Base-by-base conservation (phyloP, 2,797 vertebrate species). In the Sphenopsis melanotis region DNA sequence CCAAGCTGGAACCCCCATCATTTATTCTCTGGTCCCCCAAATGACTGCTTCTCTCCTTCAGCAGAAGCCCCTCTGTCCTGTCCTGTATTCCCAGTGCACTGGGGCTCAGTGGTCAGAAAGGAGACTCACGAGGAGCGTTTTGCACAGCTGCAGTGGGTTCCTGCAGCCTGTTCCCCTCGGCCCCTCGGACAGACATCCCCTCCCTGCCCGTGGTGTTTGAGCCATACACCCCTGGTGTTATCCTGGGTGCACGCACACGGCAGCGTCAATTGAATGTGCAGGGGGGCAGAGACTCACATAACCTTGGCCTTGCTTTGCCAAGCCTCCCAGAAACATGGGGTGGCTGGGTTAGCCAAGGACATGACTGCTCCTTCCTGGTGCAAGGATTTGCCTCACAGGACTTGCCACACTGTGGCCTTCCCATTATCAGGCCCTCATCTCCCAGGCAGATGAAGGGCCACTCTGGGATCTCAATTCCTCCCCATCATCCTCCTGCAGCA, bases 201-300 rank as follows among this genome's bases (percentile, higher is more conserved):
- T 80, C 36, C 83, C 93, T 21, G 29, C 81, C 30, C 0, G 0
- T 6, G 1, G 1, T 18, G n/a, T 50, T 56, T 71, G 49, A 60
- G 37, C 57, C 42, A 1, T 56, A 13, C 1, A 1, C 15, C 20
- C 18, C 4, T 19, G 0, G 0, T 23, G 29, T 46, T 80, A 49
- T 30, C 32, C 53, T 55, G 0, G 3, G 21, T 76, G 52, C 23
- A n/a, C 0, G 1, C 29, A 37, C 19, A 61, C 0, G 0, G 26
- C 39, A 37, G 42, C 0, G 0, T 65, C 63, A 65, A 55, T 16
- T 0, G 1, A 84, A 17, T 0, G 0, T 70, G 61, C 21, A 17
- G 52, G 17, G 57, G 32, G 60, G n/a, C 0, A n/a, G 68, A 70
- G 15, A 24, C 10, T 37, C 59, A 21, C 36, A 44, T 9, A 76